Base-by-base conservation (phyloP, 2,888 invertebrate species). In the Mycalesis mineus region DNA sequence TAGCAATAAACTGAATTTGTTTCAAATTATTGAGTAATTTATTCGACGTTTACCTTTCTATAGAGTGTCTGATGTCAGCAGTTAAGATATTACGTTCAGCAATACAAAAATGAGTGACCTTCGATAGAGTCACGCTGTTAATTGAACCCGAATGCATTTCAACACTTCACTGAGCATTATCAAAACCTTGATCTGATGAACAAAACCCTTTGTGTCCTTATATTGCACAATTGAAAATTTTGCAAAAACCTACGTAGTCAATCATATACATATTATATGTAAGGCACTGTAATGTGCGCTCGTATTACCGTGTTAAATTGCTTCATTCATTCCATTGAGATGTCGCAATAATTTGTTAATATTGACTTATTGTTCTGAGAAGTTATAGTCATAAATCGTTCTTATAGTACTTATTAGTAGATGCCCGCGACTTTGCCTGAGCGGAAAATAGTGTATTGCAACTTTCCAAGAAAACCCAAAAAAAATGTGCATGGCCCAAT, bases 101-200 rank as follows among this genome's bases (percentile, higher is more conserved):
- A 37, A 58, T 55, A 39, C 54, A 61, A 67, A 64, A 61, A 65
- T 11, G 50, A 47, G 31, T 57, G 67, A 69, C 74, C 75, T 77
- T 74, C 68, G 37, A 56, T 48, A 13, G 52, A 54, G 62, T 70
- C 71, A 69, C 72, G 72, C 66, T 69, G 63, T 53, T 54, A 55
- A 58, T 49, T 61, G 63, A 64, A 61, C 58, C 33, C 47, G 22
- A 42, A 58, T 63, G 14, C 41, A 52, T 45, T 48, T 63, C 60
- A 58, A 64, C 66, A 67, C 65, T 64, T 64, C 67, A 71, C 63
- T 67, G 69, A 59, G 61, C 69, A 71, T 66, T 71, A 68, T 70
- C 67, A 68, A 60, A 69, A 61, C 63, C 64, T 67, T 71, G 69
- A 73, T 71, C 65, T 22, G 62, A 75, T 72, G 55, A 55, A 62